These are phyloP conservation scores for Myzus persicae DNA, from an alignment of 1,140 invertebrate genomes.

Conservation along the genomic window DNA sequence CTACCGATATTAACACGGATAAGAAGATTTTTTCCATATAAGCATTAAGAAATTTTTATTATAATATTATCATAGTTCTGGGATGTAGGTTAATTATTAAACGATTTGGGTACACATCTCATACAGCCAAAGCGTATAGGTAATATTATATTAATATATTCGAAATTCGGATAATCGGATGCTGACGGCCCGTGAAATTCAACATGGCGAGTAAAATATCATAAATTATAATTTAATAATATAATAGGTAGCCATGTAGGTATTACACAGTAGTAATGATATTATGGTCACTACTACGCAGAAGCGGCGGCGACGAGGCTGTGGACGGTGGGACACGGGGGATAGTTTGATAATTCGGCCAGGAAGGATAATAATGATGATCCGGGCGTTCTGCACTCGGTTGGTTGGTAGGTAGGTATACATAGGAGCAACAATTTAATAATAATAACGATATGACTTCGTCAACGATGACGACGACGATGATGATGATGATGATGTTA, in stretches of 20 bases:
- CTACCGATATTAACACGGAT: not conserved
- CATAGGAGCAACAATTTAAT: not conserved
- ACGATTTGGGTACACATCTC: not conserved
- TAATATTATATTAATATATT: not conserved
- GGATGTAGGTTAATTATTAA: not conserved
- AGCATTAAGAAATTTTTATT: too few species aligned
- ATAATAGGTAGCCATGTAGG: too few species aligned
- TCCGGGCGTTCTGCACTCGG: too few species aligned
- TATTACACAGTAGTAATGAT: too few species aligned
- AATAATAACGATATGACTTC: not conserved
- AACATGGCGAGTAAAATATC: too few species aligned
- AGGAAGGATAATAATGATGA: not conserved
- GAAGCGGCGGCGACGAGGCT: not conserved
- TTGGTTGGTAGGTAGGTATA: not conserved
- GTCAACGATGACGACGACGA: not conserved
- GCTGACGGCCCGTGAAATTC: too few species aligned
- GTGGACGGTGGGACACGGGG: too few species aligned
- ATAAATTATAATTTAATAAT: not conserved
- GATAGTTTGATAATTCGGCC: not conserved
- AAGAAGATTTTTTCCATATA: too few species aligned
- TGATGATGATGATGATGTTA: slow-evolving; percentile 17
- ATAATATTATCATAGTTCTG: not conserved
- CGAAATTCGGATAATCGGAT: too few species aligned
- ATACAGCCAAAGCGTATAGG: not conserved
- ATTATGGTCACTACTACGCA: not conserved